Evolutionary conservation across 2,113 vertebrate genomes (phyloP), one percentile per base, ranked within the genome.

Genomic region (Synchiropus splendidus): DNA sequence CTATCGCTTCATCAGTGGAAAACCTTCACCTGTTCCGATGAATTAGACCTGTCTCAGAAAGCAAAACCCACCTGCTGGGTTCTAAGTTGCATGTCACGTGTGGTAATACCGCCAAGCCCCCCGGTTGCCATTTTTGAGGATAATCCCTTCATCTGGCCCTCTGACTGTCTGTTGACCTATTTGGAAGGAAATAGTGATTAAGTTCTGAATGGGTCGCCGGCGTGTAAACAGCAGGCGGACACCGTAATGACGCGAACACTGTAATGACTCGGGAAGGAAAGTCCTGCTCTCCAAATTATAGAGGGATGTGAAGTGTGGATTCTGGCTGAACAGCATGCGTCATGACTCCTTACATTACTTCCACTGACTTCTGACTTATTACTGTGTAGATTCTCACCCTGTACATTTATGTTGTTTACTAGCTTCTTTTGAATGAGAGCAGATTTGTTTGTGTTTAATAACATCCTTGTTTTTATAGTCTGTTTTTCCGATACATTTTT

Each of bases 161-260:
- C 45, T 27, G 13, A 18, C 42, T 36, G 58, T 54, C 40, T 50
- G 43, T 32, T 74, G 76, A 75, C 76, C 70, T 56, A 70, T 67
- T 81, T 78, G 62, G 72, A 72, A 72, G 74, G 60, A 72, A 70
- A 51, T 13, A 44, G 57, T 51, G 58, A 65, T 75, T 73, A 60
- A 42, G 43, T 51, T 18, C 12, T 70, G 48, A 72, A 66, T 57
- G 61, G 45, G 45, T 43, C 45, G 45, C 18, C 34, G 12, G 55
- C 51, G 10, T 18, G 54, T 66, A 14, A 66, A 62, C 66, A 64
- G 56, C 51, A 42, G 44, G 45, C 17, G 12, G 18, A 16, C 48
- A 37, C 41, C 6, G 14, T 43, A 33, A 62, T 51, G 45, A 62
- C 46, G 60, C 35, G 4, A 31, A 13, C 10, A 42, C 9, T 40